These are phyloP conservation scores for Ariolimax columbianus DNA, from an alignment of 2,888 invertebrate genomes.

Conservation along the genomic window DNA sequence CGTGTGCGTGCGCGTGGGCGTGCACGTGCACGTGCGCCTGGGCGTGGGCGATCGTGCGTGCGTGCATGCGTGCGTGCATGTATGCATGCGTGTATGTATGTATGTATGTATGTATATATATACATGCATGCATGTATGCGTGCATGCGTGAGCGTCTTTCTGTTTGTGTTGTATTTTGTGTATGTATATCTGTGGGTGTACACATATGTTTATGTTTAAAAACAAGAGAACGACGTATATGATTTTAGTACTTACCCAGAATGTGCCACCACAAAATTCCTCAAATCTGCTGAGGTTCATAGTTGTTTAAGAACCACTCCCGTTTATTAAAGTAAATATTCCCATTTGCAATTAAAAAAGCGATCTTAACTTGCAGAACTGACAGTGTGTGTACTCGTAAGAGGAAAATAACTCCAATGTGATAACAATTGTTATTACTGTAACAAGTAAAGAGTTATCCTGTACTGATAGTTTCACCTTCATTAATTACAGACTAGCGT, in stretches of 20 bases:
- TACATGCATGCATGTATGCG: not conserved
- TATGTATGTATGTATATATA: not conserved
- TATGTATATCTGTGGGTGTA: not conserved
- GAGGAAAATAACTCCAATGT: too few species aligned
- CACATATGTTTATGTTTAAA: not conserved
- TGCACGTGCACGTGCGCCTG: not conserved
- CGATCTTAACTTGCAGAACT: too few species aligned
- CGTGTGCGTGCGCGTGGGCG: not conserved
- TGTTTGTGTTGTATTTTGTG: not conserved
- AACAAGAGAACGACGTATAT: too few species aligned
- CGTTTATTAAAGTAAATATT: too few species aligned
- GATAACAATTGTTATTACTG: too few species aligned
- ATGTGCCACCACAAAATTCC: not conserved
- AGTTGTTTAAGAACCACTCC: too few species aligned
- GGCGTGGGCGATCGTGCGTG: not conserved
- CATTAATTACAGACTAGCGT: too few species aligned
- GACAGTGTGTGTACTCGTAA: too few species aligned
- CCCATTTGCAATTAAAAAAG: too few species aligned
- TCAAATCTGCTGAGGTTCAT: not conserved
- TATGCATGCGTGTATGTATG: not conserved
- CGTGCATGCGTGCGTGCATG: not conserved
- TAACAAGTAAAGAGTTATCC: too few species aligned
- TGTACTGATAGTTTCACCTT: too few species aligned
- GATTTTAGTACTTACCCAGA: not conserved
- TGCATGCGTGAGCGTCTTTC: too few species aligned